Percentiles rank a stretch among this genome's conserved stretches.
phyloP scores from a whole-genome alignment of 2,888 invertebrate genomes.

The Leptinotarsa rubiginosa region DNA sequence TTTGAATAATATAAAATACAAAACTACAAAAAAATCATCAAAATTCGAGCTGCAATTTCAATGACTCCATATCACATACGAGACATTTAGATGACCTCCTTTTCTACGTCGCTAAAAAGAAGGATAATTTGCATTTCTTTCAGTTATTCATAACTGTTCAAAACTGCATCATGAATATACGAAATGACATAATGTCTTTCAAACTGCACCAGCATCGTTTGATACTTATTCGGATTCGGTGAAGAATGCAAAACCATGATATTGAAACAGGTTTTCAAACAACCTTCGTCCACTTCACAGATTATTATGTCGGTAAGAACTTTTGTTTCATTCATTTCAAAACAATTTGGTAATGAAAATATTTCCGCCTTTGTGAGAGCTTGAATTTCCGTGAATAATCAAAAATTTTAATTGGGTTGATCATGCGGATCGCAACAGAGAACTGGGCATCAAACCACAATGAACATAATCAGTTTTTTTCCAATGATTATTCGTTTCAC shows the following conservation, averaged over 20 bases:
- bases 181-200: neutral
- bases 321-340: neutral
- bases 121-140: neutral
- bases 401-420: neutral
- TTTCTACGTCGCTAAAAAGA: neutral
- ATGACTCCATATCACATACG: too few species aligned
- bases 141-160: neutral
- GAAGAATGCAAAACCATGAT: conserved; percentile 23
- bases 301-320: conserved; percentile 1
- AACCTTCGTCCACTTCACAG: conserved; percentile 14
- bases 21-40: too few species aligned
- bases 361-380: neutral
- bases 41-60: too few species aligned
- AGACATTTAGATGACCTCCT: too few species aligned
- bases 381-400: neutral
- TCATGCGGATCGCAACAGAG: neutral
- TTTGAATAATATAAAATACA: too few species aligned
- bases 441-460: neutral
- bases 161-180: neutral
- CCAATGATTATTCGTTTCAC: too few species aligned
- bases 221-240: conserved; percentile 9
- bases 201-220: neutral
- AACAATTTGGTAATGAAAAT: conserved; percentile 1
- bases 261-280: conserved; percentile 27
- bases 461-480: neutral